These are phyloP conservation scores for Euura lappo DNA, from an alignment of 1,140 invertebrate genomes.

Conservation along the genomic window DNA sequence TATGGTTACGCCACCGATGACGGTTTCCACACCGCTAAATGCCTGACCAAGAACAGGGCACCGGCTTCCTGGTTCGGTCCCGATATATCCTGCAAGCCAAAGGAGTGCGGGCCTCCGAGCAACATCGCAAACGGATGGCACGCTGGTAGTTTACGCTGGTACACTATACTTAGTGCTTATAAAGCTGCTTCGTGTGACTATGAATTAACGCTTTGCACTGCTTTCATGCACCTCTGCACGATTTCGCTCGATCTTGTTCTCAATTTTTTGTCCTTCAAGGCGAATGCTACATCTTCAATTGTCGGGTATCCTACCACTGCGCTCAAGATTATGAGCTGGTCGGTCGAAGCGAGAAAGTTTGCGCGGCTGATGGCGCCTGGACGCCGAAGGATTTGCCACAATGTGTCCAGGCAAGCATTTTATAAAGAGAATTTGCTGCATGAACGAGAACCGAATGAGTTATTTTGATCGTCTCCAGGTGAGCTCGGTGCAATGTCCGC, in stretches of 20 bases:
- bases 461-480: constrained; percentile 48
- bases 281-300: constrained; percentile 85
- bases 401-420: constrained; percentile 68
- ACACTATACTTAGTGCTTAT: background rate
- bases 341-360: constrained; percentile 77
- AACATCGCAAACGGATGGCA: constrained; percentile 86
- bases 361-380: constrained; percentile 84
- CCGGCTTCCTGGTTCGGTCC: constrained; percentile 80
- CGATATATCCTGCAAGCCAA: constrained; percentile 89
- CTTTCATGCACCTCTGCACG: background rate
- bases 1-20: constrained; percentile 79
- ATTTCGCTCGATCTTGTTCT: background rate
- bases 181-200: background rate
- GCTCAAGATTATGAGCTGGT: constrained; percentile 86
- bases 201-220: background rate
- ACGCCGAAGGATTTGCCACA: constrained; percentile 82
- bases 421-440: background rate
- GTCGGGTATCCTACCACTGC: constrained; percentile 87
- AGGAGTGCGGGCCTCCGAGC: constrained; percentile 82
- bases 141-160: constrained; percentile 49
- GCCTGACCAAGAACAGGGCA: constrained; percentile 78
- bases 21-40: constrained; percentile 84
- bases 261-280: constrained; percentile 55
- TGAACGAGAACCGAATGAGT: background rate
- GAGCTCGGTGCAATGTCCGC: constrained; percentile 83